Evolutionary conservation across 2,888 invertebrate genomes (phyloP).

Genomic region (Rhagonycha lutea): DNA sequence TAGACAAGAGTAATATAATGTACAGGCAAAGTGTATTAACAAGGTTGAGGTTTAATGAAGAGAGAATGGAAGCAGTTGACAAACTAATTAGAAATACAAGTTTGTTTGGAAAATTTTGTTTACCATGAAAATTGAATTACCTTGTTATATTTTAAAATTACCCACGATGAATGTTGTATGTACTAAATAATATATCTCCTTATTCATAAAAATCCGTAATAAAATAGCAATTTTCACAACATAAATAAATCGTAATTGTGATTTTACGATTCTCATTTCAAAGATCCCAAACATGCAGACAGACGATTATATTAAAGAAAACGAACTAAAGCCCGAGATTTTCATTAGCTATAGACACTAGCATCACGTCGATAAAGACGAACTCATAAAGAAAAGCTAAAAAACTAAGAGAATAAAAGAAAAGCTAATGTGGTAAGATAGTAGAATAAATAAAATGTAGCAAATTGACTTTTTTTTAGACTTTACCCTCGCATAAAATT

Average conservation of each 20-base stretch:
- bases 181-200: neutral
- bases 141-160: neutral
- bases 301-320: slow-evolving; percentile 5
- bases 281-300: neutral
- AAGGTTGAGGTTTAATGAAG: slow-evolving; percentile 12
- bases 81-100: slow-evolving; percentile 6
- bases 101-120: slow-evolving; percentile 5
- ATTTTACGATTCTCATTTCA: neutral
- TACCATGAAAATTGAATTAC: neutral
- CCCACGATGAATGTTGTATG: neutral
- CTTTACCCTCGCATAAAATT: slow-evolving; percentile 32
- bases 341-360: slow-evolving; percentile 11
- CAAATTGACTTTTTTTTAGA: slow-evolving; percentile 29
- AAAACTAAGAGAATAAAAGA: slow-evolving; percentile 17
- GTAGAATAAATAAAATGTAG: slow-evolving; percentile 28
- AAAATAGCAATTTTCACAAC: neutral
- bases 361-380: slow-evolving; percentile 12
- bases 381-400: slow-evolving; percentile 13
- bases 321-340: neutral
- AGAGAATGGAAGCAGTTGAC: slow-evolving; percentile 9
- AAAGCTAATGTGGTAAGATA: slow-evolving; percentile 20
- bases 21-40: slow-evolving; percentile 8
- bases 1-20: slow-evolving; percentile 5
- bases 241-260: neutral
- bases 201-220: neutral